These are phyloP conservation scores for Dynastes maya DNA, from an alignment of 2,888 invertebrate genomes.

Conservation along the genomic window DNA sequence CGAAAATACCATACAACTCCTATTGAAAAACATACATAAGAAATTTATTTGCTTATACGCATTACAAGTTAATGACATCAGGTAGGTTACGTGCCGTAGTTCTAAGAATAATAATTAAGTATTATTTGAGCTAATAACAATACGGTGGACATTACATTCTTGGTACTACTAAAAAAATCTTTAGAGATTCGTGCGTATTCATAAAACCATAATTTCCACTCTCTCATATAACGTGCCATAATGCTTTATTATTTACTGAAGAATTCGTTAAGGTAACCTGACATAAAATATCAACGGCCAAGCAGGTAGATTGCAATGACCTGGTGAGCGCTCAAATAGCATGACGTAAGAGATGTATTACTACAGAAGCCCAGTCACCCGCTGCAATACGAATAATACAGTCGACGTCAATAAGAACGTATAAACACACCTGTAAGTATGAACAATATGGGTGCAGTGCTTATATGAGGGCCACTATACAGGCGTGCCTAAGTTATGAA, in stretches of 20 bases:
- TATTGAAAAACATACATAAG: no score
- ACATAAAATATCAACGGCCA: conserved; percentile 20
- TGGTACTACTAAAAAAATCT: neutral
- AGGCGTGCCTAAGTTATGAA: conserved; percentile 32
- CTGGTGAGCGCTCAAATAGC: conserved; percentile 8
- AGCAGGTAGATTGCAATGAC: conserved; percentile 40
- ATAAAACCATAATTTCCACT: neutral
- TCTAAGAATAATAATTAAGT: neutral
- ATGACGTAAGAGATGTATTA: neutral
- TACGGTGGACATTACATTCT: neutral
- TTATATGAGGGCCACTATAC: conserved; percentile 45
- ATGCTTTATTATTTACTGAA: conserved; percentile 14
- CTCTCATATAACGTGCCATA: conserved; percentile 9
- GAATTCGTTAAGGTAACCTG: conserved; percentile 25
- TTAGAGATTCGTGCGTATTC: neutral
- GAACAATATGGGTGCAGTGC: conserved; percentile 45
- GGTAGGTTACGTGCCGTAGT: neutral
- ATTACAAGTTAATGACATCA: no score
- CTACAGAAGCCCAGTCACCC: neutral
- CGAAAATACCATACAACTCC: no score
- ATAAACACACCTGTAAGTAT: conserved; percentile 4
- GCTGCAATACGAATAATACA: conserved; percentile 13
- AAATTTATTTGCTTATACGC: no score
- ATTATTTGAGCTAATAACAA: neutral
- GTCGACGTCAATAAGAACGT: conserved; percentile 13